Conservation (phyloP, 2,113 vertebrate genomes). For the Larimichthys polyactis region DNA sequence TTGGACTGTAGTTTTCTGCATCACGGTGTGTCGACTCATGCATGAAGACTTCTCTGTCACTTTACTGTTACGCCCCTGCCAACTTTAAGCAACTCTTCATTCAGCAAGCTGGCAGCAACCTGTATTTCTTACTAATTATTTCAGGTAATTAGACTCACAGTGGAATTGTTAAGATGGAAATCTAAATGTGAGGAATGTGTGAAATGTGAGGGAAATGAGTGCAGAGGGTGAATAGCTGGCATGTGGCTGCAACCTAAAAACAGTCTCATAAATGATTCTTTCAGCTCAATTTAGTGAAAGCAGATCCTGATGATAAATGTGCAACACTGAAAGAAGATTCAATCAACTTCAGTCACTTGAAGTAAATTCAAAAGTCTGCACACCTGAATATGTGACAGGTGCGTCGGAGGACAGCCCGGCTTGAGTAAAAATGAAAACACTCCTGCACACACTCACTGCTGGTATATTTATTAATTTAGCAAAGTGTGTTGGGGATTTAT, state of each 20-base stretch:
- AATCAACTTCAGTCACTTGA: background rate
- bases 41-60: background rate
- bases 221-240: background rate
- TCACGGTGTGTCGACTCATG: background rate
- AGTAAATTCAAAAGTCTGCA: background rate
- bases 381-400: background rate
- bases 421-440: background rate
- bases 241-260: slow-evolving; percentile 7
- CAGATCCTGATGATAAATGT: background rate
- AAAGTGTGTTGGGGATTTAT: background rate
- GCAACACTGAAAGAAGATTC: background rate
- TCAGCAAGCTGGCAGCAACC: slow-evolving; percentile 29
- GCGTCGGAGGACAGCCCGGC: background rate
- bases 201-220: background rate
- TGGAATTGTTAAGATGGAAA: background rate
- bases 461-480: slow-evolving; percentile 5
- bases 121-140: slow-evolving; percentile 20
- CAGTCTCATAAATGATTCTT: background rate
- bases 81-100: slow-evolving; percentile 8
- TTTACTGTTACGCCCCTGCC: slow-evolving; percentile 4
- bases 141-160: slow-evolving; percentile 22
- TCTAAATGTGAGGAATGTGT: background rate
- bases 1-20: background rate
- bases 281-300: background rate
- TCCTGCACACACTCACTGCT: background rate